These are phyloP conservation scores for Sphenopsis melanotis DNA, from an alignment of 2,797 vertebrate species.

Conservation along the genomic window DNA sequence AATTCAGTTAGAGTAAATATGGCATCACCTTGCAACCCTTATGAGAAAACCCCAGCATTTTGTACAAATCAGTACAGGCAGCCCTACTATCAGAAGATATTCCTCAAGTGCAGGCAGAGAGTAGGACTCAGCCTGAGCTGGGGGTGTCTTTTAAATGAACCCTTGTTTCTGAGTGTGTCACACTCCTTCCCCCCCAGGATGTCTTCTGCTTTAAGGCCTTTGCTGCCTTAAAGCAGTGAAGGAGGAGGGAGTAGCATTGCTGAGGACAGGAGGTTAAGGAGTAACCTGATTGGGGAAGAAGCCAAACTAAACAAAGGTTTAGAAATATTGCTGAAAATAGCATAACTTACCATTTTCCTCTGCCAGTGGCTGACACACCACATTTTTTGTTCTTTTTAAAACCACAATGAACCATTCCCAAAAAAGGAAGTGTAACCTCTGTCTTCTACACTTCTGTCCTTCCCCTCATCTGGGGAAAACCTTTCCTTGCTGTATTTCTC, in stretches of 20 bases:
- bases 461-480: not conserved
- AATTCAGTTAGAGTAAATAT: not conserved
- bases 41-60: not conserved
- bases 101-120: not conserved
- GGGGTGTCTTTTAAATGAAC: not conserved
- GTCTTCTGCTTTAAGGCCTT: not conserved
- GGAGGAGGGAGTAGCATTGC: not conserved
- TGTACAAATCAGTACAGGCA: not conserved
- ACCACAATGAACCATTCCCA: conserved; percentile 27
- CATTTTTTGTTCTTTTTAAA: conserved; percentile 36
- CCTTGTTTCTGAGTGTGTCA: not conserved
- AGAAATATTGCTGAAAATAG: conserved; percentile 41
- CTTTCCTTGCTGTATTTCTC: conserved; percentile 9
- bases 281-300: conserved; percentile 32
- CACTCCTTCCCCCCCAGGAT: not conserved
- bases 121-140: not conserved
- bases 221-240: not conserved
- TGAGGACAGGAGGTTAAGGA: conserved; percentile 23
- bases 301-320: conserved; percentile 45
- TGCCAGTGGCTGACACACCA: conserved; percentile 43
- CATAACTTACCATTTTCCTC: conserved; percentile 2
- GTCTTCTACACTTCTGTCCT: conserved; percentile 7
- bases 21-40: not conserved
- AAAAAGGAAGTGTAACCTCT: conserved; percentile 57
- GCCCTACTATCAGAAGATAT: not conserved